Evolutionary conservation across 2,888 invertebrate species (phyloP).

Genomic region (Harpalus rufipes): DNA sequence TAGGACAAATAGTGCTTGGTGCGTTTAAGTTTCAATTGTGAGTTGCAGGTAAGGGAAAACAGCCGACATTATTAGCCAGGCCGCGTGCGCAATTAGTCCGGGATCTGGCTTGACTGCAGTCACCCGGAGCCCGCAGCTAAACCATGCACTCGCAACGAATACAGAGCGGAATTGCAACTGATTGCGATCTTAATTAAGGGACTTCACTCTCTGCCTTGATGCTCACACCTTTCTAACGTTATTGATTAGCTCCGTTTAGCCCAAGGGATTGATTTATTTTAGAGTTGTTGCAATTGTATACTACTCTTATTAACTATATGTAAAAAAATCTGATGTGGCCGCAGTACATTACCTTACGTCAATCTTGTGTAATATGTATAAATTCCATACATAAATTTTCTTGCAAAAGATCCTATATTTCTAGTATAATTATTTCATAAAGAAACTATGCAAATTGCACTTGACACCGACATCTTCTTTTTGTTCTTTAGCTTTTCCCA

Average conservation of each 20-base stretch:
- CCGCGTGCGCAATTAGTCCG: constrained; percentile 16
- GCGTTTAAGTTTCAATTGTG: too few relatives aligned
- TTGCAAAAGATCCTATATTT: too few relatives aligned
- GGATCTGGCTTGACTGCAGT: not conserved
- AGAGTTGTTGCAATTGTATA: not conserved
- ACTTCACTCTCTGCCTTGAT: constrained; percentile 26
- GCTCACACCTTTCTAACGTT: not conserved
- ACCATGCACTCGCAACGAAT: constrained; percentile 20
- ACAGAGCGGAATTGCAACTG: constrained; percentile 56
- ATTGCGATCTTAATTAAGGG: constrained; percentile 62
- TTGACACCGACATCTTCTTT: too few relatives aligned
- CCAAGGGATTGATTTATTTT: not conserved
- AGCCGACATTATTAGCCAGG: not conserved
- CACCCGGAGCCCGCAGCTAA: not conserved
- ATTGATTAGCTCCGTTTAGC: not conserved
- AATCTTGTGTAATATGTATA: too few relatives aligned
- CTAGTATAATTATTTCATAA: too few relatives aligned
- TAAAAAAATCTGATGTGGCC: too few relatives aligned
- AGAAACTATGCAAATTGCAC: too few relatives aligned
- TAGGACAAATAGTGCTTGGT: too few relatives aligned
- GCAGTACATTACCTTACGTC: too few relatives aligned
- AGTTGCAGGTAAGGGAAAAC: too few relatives aligned
- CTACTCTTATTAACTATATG: not conserved
- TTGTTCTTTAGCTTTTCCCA: too few relatives aligned
- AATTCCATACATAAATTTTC: too few relatives aligned